Percentiles rank a stretch among this genome's conserved stretches.
These are phyloP conservation scores for Papilio helenus DNA, from an alignment of 1,140 invertebrate species.

Conservation along the genomic window DNA sequence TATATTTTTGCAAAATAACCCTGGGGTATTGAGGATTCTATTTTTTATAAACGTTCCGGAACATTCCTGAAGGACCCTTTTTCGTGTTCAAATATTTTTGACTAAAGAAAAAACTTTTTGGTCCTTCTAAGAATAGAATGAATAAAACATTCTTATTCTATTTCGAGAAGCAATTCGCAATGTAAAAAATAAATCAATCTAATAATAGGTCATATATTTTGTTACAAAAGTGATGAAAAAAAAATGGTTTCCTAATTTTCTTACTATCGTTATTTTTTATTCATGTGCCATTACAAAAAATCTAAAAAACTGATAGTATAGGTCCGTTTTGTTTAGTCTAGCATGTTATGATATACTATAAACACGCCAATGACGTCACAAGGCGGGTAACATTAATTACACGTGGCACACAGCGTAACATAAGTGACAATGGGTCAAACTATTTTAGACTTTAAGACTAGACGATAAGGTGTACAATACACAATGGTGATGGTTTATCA, in stretches of 20 bases:
- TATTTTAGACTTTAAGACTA: neutral
- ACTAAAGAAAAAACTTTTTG: neutral
- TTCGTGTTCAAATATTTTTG: neutral
- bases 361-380: conserved; percentile 22
- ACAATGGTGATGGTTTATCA: neutral
- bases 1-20: neutral
- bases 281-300: too few species aligned
- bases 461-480: neutral
- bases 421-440: neutral
- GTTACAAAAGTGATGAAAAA: too few species aligned
- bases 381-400: conserved; percentile 14
- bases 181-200: neutral
- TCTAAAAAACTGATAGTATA: too few species aligned
- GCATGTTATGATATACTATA: neutral
- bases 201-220: too few species aligned
- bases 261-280: too few species aligned
- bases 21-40: neutral
- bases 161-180: neutral
- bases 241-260: too few species aligned
- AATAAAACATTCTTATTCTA: neutral
- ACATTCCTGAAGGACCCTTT: neutral
- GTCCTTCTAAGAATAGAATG: neutral
- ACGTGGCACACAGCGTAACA: conserved; percentile 16
- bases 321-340: too few species aligned
- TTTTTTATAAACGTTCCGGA: neutral